Conservation (phyloP, 2,888 invertebrate species). For the Agonum fuliginosum region DNA sequence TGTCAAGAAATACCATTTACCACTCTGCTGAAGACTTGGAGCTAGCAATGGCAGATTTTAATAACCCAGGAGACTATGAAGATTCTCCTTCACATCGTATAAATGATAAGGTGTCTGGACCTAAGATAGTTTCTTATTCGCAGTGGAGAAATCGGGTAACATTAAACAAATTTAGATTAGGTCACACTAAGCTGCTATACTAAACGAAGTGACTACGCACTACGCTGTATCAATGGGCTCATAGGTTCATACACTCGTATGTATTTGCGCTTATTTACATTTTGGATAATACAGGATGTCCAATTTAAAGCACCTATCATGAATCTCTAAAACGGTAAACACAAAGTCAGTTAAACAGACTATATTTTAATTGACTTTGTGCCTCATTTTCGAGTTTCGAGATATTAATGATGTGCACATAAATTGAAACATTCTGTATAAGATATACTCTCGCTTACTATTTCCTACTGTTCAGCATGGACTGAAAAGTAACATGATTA, state of each 20-base stretch:
- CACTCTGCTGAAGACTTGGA: conserved; percentile 77
- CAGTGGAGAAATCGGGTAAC: conserved; percentile 79
- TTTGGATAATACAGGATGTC: neutral
- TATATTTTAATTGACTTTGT: no score
- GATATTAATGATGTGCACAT: no score
- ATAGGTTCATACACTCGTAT: conserved; percentile 52
- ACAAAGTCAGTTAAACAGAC: no score
- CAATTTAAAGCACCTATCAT: neutral
- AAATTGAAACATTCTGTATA: no score
- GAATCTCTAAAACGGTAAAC: neutral
- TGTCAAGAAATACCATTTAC: conserved; percentile 77
- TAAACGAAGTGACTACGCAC: conserved; percentile 20
- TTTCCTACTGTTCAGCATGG: neutral
- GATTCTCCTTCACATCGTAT: conserved; percentile 57
- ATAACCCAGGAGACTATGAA: conserved; percentile 58
- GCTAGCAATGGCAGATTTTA: conserved; percentile 68
- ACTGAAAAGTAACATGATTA: conserved; percentile 1
- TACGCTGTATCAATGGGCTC: conserved; percentile 39
- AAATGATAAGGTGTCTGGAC: conserved; percentile 74
- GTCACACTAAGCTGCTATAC: conserved; percentile 48
- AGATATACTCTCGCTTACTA: neutral
- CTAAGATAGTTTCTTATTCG: conserved; percentile 77
- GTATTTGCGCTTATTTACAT: conserved; percentile 46
- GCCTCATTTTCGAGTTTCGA: no score
- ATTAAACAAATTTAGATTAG: conserved; percentile 55